Percentiles rank a stretch among this genome's conserved stretches.
phyloP scores from a whole-genome alignment of 35 echinoderm and acorn worm genomes.

The Apostichopus japonicus region DNA sequence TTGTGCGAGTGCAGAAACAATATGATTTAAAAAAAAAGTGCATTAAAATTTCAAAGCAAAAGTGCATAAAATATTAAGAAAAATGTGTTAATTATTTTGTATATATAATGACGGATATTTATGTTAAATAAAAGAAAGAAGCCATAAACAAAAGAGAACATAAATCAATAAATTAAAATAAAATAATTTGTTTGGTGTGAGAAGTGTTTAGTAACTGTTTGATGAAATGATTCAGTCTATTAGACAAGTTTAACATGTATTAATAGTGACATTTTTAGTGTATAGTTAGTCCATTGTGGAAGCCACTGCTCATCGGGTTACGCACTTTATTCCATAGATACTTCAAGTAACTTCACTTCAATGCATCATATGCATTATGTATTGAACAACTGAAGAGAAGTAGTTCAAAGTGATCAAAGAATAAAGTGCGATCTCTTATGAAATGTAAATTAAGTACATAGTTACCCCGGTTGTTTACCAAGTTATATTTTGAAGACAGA shows the following conservation, averaged over 20 bases:
- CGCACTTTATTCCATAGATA: background rate
- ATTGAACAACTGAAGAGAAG: background rate
- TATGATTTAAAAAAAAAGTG: background rate
- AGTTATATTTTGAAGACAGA: no score
- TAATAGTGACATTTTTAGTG: background rate
- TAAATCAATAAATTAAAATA: background rate
- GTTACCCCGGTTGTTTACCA: no score
- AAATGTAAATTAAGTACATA: background rate
- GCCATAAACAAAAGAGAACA: conserved; percentile 6
- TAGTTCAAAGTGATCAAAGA: background rate
- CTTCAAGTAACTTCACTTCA: background rate
- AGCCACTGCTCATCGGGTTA: background rate
- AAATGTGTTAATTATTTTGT: background rate
- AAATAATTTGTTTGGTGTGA: background rate
- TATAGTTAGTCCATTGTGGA: background rate
- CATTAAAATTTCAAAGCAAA: background rate
- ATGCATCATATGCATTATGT: background rate
- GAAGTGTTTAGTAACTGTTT: background rate
- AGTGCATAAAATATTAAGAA: conserved; percentile 4
- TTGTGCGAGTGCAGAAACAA: no score
- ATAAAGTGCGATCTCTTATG: background rate
- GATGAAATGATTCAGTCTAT: background rate
- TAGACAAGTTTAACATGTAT: background rate
- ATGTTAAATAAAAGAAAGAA: conserved; percentile 5
- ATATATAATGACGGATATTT: background rate